These are phyloP conservation scores for Ochotona princeps DNA, from an alignment of 2,113 vertebrate genomes.

Conservation along the genomic window DNA sequence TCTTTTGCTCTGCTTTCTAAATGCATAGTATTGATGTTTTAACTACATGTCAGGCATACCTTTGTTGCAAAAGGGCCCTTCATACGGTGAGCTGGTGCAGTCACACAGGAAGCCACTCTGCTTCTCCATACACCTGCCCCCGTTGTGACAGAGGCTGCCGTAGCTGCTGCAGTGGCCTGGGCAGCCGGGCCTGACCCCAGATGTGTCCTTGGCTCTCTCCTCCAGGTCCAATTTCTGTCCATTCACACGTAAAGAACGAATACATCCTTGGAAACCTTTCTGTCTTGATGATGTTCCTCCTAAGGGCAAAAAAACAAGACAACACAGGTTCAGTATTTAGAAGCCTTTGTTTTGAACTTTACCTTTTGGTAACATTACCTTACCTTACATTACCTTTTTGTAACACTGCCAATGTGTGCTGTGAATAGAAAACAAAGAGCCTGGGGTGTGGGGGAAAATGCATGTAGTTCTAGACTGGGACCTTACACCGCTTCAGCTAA, in stretches of 20 bases:
- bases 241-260: constrained; percentile 93
- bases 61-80: constrained; percentile 94
- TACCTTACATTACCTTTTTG: too few species aligned
- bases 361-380: background rate
- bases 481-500: too few species aligned
- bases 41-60: constrained; percentile 82
- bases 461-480: too few species aligned
- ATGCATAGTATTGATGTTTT: too few species aligned
- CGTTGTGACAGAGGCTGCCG: constrained; percentile 93
- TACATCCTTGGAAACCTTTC: constrained; percentile 95
- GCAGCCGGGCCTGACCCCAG: constrained; percentile 94
- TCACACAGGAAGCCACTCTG: constrained; percentile 95
- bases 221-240: constrained; percentile 93
- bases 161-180: constrained; percentile 97
- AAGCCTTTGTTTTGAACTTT: background rate
- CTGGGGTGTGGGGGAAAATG: too few species aligned
- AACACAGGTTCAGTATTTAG: background rate
- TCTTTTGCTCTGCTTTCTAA: too few species aligned
- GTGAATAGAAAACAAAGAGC: background rate
- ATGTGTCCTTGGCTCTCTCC: constrained; percentile 92
- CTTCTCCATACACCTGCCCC: constrained; percentile 95
- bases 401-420: background rate
- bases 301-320: constrained; percentile 66
- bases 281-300: constrained; percentile 94
- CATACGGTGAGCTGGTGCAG: constrained; percentile 94